These are phyloP conservation scores for Eilema depressum DNA, from an alignment of 2,888 invertebrate species.

Conservation along the genomic window DNA sequence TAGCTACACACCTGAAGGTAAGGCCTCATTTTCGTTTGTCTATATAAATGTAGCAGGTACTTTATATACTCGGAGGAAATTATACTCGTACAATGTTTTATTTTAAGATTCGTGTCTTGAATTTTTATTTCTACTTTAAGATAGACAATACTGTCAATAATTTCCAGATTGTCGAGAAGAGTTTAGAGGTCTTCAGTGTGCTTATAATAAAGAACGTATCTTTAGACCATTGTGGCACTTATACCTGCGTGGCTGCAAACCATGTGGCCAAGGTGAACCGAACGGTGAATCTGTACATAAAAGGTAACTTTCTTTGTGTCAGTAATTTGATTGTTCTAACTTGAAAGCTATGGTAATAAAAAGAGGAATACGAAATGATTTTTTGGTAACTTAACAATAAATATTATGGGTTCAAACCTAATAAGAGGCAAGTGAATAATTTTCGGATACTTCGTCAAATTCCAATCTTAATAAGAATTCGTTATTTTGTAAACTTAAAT, in stretches of 20 bases:
- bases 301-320: slow-evolving; percentile 82
- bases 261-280: slow-evolving; percentile 90
- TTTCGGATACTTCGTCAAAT: background rate
- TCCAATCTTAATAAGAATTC: background rate
- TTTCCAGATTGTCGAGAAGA: slow-evolving; percentile 85
- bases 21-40: background rate
- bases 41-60: background rate
- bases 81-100: background rate
- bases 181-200: slow-evolving; percentile 90
- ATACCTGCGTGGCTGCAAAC: slow-evolving; percentile 91
- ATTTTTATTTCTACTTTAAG: background rate
- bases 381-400: background rate
- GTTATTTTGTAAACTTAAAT: background rate
- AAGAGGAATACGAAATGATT: background rate
- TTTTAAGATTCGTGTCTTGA: background rate
- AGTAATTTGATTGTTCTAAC: background rate
- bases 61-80: background rate
- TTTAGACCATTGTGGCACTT: slow-evolving; percentile 90
- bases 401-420: background rate
- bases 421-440: background rate
- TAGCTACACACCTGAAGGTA: slow-evolving; percentile 88
- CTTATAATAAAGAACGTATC: slow-evolving; percentile 91
- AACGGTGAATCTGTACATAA: slow-evolving; percentile 90
- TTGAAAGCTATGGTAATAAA: background rate
- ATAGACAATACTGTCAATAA: background rate